Conservation (phyloP, 1,140 invertebrate species). For the Heliothis subflexa region DNA sequence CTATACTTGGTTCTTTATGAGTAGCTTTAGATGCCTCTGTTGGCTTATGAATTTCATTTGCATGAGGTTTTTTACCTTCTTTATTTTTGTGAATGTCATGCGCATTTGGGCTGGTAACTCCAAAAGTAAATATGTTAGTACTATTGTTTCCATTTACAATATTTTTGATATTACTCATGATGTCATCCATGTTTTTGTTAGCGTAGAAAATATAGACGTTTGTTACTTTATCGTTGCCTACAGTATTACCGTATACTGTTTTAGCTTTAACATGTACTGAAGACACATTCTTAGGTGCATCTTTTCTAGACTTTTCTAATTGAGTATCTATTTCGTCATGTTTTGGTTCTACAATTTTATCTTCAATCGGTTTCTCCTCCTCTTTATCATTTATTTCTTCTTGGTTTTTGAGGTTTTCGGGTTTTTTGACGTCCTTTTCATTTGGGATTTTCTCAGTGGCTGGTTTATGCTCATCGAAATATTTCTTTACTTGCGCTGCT, state of each 20-base stretch:
- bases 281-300: not conserved
- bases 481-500: slow-evolving; percentile 45
- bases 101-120: not conserved
- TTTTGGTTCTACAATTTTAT: not conserved
- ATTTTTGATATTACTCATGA: slow-evolving; percentile 49
- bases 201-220: slow-evolving; percentile 65
- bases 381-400: not conserved
- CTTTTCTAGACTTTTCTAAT: not conserved
- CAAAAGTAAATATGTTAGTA: slow-evolving; percentile 26
- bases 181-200: slow-evolving; percentile 21
- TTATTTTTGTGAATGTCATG: not conserved
- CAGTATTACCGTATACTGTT: slow-evolving; percentile 60
- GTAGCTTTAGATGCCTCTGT: not conserved
- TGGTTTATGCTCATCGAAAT: slow-evolving; percentile 18
- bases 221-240: slow-evolving; percentile 63
- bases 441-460: not conserved
- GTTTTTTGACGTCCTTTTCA: not conserved
- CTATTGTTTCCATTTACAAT: slow-evolving; percentile 2
- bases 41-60: not conserved
- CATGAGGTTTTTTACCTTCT: not conserved
- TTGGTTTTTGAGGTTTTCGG: not conserved
- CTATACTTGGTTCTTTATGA: not conserved
- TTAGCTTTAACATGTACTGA: slow-evolving; percentile 50
- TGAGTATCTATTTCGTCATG: not conserved
- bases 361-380: not conserved